Base-by-base conservation (phyloP, 2,113 vertebrate genomes). In the Sinocyclocheilus rhinocerous region DNA sequence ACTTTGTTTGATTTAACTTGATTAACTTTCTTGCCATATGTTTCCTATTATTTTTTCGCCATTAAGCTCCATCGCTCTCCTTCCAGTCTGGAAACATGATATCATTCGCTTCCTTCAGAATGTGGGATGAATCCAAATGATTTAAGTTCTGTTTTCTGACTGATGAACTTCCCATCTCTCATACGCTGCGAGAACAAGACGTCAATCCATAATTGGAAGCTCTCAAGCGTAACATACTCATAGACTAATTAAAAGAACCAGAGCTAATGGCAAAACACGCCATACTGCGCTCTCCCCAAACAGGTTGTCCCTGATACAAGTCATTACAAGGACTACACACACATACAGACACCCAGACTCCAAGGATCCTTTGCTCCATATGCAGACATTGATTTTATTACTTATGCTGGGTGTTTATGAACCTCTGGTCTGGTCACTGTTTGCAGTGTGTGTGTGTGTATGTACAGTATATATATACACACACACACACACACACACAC, bases 231-330 rank as follows among this genome's bases (percentile, higher is more conserved):
- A 65, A 80, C 52, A 86, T 77, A 81, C 79, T 61, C 52, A n/a
- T n/a, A 52, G 48, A 33, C 69, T 88, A 88, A 88, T 90, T 87
- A 85, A 79, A 76, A 83, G 81, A 75, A 84, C 63, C 45, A 67
- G 67, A 81, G 84, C 48, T 75, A 84, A 86, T 36, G 9, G n/a
- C 76, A 67, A 80, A 55, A 63, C 82, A 42, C 36, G 16, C 61
- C 22, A 24, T 70, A 70, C 11, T 81, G n/a, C 4, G 8, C 42
- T 57, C 7, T 69, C 24, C 24, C 55, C 18, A 55, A 65, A 52
- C 36, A 67, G 45, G 69, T 20, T 16, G 20, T 63, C 42, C 76
- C 39, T 72, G 65, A 48, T 72, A 83, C 50, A 69, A 65, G 65
- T 65, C 79, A 86, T 72, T 75, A 85, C 73, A 84, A 80, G 80